A percentile compares a stretch with the other conserved stretches of the same genome.
phyloP scores from a whole-genome alignment of 2,113 vertebrate genomes.

The Micromys minutus region DNA sequence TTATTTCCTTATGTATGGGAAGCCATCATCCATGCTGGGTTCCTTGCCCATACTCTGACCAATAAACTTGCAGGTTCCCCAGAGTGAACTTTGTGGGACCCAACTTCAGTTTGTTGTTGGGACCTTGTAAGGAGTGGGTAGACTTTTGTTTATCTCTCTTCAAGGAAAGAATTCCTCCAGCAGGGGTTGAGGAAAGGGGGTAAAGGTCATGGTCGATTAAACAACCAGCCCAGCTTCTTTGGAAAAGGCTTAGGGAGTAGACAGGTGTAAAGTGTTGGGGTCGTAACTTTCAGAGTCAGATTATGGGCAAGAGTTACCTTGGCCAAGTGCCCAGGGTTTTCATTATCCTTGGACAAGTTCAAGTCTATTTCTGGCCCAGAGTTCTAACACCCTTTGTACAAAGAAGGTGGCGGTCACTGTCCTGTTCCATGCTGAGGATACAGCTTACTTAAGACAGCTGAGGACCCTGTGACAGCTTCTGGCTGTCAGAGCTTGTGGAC shows the following conservation, averaged over 20 bases:
- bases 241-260: background rate
- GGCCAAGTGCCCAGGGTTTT: background rate
- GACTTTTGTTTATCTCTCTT: background rate
- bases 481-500: slow-evolving; percentile 46
- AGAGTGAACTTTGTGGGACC: background rate
- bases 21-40: background rate
- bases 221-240: too few species aligned
- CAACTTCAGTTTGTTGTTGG: background rate
- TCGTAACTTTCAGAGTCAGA: background rate
- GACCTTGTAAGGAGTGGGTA: background rate
- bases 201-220: background rate
- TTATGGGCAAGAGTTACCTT: background rate
- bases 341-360: background rate
- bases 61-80: background rate
- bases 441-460: slow-evolving; percentile 44
- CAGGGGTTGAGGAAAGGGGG: background rate
- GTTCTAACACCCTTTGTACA: background rate
- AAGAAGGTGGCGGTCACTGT: background rate
- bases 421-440: slow-evolving; percentile 44
- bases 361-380: slow-evolving; percentile 3
- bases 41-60: background rate
- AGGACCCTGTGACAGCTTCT: slow-evolving; percentile 57
- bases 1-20: background rate
- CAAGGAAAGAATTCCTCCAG: background rate
- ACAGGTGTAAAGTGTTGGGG: background rate